Base-by-base conservation (phyloP, 1,140 invertebrate species). In the Bactericera cockerelli region DNA sequence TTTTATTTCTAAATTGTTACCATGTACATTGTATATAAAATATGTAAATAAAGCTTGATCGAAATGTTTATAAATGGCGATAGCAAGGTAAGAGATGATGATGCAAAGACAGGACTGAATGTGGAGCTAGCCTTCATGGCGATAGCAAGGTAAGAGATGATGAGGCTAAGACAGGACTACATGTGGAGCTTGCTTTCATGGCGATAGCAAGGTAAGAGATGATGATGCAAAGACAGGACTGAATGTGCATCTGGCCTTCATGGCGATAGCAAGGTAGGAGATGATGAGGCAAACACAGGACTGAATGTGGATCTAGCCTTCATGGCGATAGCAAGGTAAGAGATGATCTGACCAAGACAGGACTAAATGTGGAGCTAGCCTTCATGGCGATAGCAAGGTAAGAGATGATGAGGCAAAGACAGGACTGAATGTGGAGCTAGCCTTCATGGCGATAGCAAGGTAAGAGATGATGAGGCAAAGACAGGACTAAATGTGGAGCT, bases 31-130 rank as follows among this genome's bases (percentile, higher is more conserved):
- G n/a, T n/a, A n/a, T n/a, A n/a, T n/a, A n/a, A n/a, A n/a, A n/a
- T n/a, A n/a, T n/a, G n/a, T n/a, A n/a, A n/a, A n/a, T n/a, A n/a
- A n/a, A n/a, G n/a, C n/a, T n/a, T n/a, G n/a, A n/a, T n/a, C n/a
- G n/a, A n/a, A n/a, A n/a, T n/a, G n/a, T n/a, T n/a, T n/a, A n/a
- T n/a, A n/a, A 36, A 36, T 10, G 67, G 84, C 86, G 39, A 80
- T 89, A 64, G 87, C 86, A 58, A 83, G 83, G 78, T 77, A 69
- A 66, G 62, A 11, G 10, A 10, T 11, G 33, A 36, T 36, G 10
- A 36, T 36, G 10, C 10, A 36, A 36, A 36, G 16, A 36, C 33
- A 11, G 33, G 33, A 16, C 16, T 10, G 16, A 36, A 16, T 10
- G 10, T 10, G 33, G 10, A 36, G 16, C 16, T 16, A 10, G 16